Base-by-base conservation (phyloP, 2,888 invertebrate genomes). In the Thymelicus lineola region DNA sequence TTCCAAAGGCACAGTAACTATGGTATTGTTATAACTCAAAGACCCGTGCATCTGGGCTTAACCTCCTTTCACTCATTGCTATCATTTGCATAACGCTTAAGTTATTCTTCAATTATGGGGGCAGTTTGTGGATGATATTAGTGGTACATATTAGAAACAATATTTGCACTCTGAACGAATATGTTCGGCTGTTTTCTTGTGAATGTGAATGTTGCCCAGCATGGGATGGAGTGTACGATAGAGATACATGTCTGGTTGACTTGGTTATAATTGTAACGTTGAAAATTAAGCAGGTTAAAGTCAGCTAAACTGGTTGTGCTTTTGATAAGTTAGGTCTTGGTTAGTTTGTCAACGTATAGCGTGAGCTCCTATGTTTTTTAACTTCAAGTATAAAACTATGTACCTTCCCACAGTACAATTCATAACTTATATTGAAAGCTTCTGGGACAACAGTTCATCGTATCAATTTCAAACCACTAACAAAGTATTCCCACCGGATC, bases 21-120 rank as follows among this genome's bases (percentile, higher is more conserved):
- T 4, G 17, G 35, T 55, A 68, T 55, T 63, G 36, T 57, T 46
- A 45, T 48, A 58, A 66, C 15, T 46, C 58, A 55, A 57, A 46
- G 46, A 17, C 65, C 61, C 46, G 12, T 45, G 60, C 50, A 67
- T 67, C 67, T 61, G 61, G 35, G 45, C 15, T 68, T 68, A 62
- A 62, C 68, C 61, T 68, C 61, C 61, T 68, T 68, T 68, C 61
- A 68, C 68, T 36, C 55, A 68, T 62, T 57, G 67, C 45, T 55
- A 45, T 60, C 10, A 68, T 45, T 68, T 61, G 55, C 61, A 55
- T 68, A 68, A 68, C 50, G 20, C 20, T 57, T 55, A 17, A 28
- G 28, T 28, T 28, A 28, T 28, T 28, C 57, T 55, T 57, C 35
- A 28, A 60, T 42, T 58, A 59, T 66, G 60, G 28, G 50, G 66